phyloP scores from a whole-genome alignment of 2,113 vertebrate genomes.

The Ibidorhyncha struthersii region DNA sequence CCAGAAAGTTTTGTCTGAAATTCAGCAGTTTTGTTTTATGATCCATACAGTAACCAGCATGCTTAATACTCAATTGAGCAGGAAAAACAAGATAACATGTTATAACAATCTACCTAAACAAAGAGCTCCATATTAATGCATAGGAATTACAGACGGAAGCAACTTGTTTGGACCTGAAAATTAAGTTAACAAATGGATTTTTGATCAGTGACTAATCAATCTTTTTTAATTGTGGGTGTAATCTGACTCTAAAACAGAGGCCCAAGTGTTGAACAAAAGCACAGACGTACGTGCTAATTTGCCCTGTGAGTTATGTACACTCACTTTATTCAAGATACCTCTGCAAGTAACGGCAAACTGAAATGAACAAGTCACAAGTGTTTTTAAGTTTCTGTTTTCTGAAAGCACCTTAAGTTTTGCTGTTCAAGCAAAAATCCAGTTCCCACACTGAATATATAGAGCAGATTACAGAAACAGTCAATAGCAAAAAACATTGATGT shows the following conservation, averaged over 20 bases:
- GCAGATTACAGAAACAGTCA: background rate
- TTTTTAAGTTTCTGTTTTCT: background rate
- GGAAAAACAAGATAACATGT: background rate
- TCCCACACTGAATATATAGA: background rate
- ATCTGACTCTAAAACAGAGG: background rate
- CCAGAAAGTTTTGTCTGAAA: background rate
- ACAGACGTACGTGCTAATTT: accelerated
- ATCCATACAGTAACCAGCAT: background rate
- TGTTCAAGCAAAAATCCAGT: background rate
- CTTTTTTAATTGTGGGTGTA: background rate
- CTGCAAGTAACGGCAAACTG: background rate
- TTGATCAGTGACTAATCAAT: background rate
- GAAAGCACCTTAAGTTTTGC: background rate
- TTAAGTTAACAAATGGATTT: background rate
- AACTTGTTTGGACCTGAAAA: background rate
- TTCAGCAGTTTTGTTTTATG: background rate
- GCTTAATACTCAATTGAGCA: background rate
- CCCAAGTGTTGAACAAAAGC: background rate
- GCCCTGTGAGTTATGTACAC: background rate
- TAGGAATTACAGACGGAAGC: background rate
- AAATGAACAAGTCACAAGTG: background rate
- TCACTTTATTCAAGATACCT: background rate
- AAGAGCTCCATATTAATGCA: background rate
- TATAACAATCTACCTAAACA: background rate
- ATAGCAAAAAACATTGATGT: background rate